Base-by-base conservation (phyloP, 2,113 vertebrate species). In the Hippocampus barbouri region DNA sequence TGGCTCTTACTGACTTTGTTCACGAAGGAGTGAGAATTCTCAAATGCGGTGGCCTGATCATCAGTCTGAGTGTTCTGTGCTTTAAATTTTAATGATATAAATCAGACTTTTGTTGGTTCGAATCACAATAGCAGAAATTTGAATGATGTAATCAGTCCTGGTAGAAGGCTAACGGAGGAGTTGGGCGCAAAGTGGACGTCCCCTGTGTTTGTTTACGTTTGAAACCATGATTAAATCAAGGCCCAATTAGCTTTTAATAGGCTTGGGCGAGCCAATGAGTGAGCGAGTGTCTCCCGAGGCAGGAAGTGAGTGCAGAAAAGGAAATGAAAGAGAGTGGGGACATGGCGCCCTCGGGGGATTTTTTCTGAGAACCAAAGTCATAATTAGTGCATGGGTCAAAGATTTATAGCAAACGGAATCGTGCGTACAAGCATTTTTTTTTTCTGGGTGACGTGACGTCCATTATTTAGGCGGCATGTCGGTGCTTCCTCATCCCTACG, bases 171-270 rank as follows among this genome's bases (percentile, higher is more conserved):
- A 1, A 11, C 1, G 23, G 54, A 68, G 67, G 41, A 43, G 34
- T 38, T 38, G 11, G 43, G 10, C 5, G 18, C n/a, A 69, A 59
- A 62, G 70, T 25, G 59, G 23, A 27, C 40, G 72, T 66, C 63
- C 54, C 10, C 20, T 12, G 38, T 56, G 66, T 40, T 59, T 68
- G 53, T 77, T 49, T 76, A 75, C 75, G 75, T 77, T 75, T 45
- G 80, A 81, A 86, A 83, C 75, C 76, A 68, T 86, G 77, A 89
- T 89, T 89, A 83, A 86, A 84, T 85, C 80, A 85, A 77, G 60
- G 68, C 68, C 72, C 81, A 86, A 88, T 89, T 88, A 87, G 75
- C 82, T 78, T 78, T 76, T 86, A 83, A 87, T 87, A 79, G 83
- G 76, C 78, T 30, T 75, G 71, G 5, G 73, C 0, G 78, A 70